These are phyloP conservation scores for Aphis gossypii DNA, from an alignment of 1,140 invertebrate genomes.

Conservation along the genomic window DNA sequence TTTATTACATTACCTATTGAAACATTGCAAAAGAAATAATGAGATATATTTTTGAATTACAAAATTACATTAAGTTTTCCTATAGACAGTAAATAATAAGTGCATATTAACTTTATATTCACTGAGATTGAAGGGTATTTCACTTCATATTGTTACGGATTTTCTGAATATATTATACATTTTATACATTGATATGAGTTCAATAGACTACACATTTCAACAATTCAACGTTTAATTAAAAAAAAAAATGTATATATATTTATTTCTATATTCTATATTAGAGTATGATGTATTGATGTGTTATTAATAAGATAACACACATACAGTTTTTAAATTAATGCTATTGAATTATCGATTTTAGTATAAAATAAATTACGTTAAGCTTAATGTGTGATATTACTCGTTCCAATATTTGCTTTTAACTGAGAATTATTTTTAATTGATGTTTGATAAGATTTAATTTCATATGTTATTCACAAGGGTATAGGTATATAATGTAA, in stretches of 20 bases:
- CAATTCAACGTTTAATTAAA: not conserved
- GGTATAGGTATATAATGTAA: not conserved
- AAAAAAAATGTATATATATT: not conserved
- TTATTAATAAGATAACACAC: not conserved
- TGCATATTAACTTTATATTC: not conserved
- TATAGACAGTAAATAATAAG: conserved; percentile 2
- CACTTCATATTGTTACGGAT: not conserved
- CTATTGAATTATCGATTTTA: not conserved
- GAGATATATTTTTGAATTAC: conserved; percentile 49
- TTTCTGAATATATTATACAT: not conserved
- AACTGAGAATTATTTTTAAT: conserved; percentile 1
- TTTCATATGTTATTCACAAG: conserved; percentile 9
- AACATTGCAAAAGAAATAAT: conserved; percentile 38
- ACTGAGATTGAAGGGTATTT: not conserved
- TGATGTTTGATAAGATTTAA: not conserved
- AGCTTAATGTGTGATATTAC: not conserved
- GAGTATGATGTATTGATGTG: not conserved
- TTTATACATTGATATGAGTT: not conserved
- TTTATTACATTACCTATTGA: conserved; percentile 41
- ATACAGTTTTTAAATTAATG: not conserved
- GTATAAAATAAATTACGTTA: not conserved
- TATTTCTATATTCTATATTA: not conserved
- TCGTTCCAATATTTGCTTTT: not conserved
- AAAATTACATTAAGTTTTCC: conserved; percentile 15
- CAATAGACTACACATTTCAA: not conserved